Base-by-base conservation (phyloP, 2,797 vertebrate species). In the Pseudomugil gertrudae region DNA sequence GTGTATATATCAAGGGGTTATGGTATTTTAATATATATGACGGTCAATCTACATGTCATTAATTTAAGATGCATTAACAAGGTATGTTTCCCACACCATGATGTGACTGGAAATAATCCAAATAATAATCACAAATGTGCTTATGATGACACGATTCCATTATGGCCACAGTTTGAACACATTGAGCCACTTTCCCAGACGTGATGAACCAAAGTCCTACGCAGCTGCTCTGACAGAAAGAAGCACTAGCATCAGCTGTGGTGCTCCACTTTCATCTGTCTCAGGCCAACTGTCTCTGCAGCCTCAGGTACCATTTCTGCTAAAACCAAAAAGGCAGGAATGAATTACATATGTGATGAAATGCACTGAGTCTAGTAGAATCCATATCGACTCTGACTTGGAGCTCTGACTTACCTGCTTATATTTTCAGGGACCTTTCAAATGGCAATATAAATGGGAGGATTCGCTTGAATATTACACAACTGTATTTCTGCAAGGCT, bases 181-280 rank as follows among this genome's bases (percentile, higher is more conserved):
- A 78, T 32, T 68, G 64, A 86, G 71, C 71, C 63, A 63, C 63
- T 78, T 74, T 79, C 58, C 60, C 65, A 69, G 69, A 74, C 36
- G 56, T 71, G 78, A 79, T 86, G 61, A 87, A 84, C 59, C 61
- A 59, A 74, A 79, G 84, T 79, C 83, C 84, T 73, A 82, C 77
- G 17, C 83, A 72, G 69, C 64, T 51, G 27, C 76, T 68, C 69
- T 69, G 77, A 82, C 74, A 75, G 64, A 78, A 52, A 78, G 71
- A 57, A 66, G 55, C 75, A 80, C 69, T 43, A 9, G 73, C 45
- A 56, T 83, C 68, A 81, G 73, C 40, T 21, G 23, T 7, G 45
- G 73, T 50, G 64, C 74, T 72, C 27, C 0, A 5, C 38, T 84
- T 83, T 84, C 76, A 82, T 84, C 74, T 59, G 64, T 70, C 76